Percentiles rank a stretch among this genome's conserved stretches.
Conservation (phyloP, 2,797 vertebrate genomes). For the Allobates femoralis region DNA sequence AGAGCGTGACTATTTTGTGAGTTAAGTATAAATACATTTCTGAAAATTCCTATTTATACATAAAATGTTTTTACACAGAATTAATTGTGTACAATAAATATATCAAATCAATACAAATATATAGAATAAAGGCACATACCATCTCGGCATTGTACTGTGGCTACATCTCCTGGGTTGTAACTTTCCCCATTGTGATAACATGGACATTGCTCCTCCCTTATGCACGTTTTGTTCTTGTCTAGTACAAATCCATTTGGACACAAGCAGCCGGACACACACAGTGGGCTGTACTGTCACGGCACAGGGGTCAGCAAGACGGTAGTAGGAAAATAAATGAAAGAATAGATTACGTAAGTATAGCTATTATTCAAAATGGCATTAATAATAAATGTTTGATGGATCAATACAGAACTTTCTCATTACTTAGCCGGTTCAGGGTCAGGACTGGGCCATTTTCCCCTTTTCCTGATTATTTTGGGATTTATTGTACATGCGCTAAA, state of each 20-base stretch:
- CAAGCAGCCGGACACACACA: constrained; percentile 86
- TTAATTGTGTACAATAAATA: too few species aligned
- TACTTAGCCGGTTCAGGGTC: too few species aligned
- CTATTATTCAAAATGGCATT: not conserved
- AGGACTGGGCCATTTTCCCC: too few species aligned
- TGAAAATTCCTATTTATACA: not conserved
- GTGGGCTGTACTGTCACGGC: constrained; percentile 80
- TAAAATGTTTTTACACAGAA: too few species aligned
- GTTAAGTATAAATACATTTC: not conserved
- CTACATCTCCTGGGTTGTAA: constrained; percentile 80
- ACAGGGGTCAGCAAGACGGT: not conserved
- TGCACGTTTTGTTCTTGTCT: constrained; percentile 79
- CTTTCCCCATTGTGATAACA: constrained; percentile 84
- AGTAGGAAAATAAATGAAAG: not conserved
- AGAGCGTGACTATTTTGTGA: too few species aligned
- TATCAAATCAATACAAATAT: not conserved
- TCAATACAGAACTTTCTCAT: too few species aligned
- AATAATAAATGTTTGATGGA: too few species aligned
- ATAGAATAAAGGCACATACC: constrained; percentile 74
- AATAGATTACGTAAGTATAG: not conserved
- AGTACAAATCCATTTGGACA: constrained; percentile 83
- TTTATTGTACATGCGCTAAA: too few species aligned
- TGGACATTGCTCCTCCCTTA: constrained; percentile 79
- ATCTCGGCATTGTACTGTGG: constrained; percentile 88
- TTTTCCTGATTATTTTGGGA: too few species aligned